Base-by-base conservation (phyloP, 2,888 invertebrate species). In the Apantesis nais region DNA sequence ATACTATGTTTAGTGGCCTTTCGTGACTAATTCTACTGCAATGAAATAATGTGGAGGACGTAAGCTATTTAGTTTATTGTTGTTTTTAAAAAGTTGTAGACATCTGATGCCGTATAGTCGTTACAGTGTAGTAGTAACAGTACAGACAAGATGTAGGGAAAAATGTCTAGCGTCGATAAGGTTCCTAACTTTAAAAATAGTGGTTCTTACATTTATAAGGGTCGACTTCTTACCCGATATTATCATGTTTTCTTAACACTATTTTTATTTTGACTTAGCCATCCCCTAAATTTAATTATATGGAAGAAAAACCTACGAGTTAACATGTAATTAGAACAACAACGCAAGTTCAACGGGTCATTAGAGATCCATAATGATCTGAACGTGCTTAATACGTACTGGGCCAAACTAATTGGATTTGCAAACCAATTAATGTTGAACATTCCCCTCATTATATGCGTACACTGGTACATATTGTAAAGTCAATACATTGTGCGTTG, bases 381-480 rank as follows among this genome's bases (percentile, higher is more conserved):
- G 79, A 76, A 87, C 93, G 93, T 94, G 92, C 92, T 89, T 90
- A 91, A 90, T 91, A 89, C 91, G 88, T 89, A 89, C 86, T 86
- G 86, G 80, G 86, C 86, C 84, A 80, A 88, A 89, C 88, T 93
- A 93, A 94, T 94, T 94, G 93, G 93, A 93, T 94, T 90, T 92
- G 91, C 93, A 88, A 92, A 93, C 90, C 92, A 94, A 94, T 94
- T 94, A 92, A 92, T 92, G 91, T 85, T 88, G 88, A 90, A 90
- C 90, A 91, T 88, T 86, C 87, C 81, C 83, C 88, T 91, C 89
- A 93, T 93, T 93, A 93, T 90, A 84, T 86, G 85, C 82, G 80
- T 82, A 81, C 84, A 85, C 81, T 81, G 80, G 86, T 86, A 86
- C 86, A 87, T 88, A 91, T 89, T 90, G 89, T 89, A 84, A 90